Conservation (phyloP, 2,888 invertebrate species). For the Pelosia muscerda region DNA sequence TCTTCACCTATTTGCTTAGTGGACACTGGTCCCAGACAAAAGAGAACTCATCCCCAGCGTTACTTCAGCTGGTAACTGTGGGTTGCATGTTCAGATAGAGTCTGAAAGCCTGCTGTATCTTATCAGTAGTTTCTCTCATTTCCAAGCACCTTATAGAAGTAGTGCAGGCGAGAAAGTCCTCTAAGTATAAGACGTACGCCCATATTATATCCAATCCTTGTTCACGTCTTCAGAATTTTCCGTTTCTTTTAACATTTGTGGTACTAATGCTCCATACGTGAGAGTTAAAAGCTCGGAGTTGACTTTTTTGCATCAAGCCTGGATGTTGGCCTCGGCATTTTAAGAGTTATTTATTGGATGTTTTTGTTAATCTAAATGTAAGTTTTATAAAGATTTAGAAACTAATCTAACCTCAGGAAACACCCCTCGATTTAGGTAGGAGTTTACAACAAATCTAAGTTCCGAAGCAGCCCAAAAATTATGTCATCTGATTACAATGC, state of each 20-base stretch:
- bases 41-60: conserved; percentile 98
- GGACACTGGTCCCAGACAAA: conserved; percentile 98
- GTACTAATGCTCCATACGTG: conserved; percentile 98
- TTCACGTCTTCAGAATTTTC: conserved; percentile 99
- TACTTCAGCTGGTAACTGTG: conserved; percentile 97
- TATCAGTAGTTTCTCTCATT: conserved; percentile 98
- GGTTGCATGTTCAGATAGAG: conserved; percentile 97
- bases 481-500: too few relatives aligned
- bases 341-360: conserved; percentile 3
- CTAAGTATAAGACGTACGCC: conserved; percentile 96
- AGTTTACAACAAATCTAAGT: too few relatives aligned
- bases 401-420: not conserved
- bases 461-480: too few relatives aligned
- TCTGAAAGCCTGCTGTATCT: conserved; percentile 93
- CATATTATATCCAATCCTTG: conserved; percentile 99
- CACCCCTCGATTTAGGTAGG: not conserved
- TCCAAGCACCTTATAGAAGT: conserved; percentile 96
- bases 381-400: not conserved
- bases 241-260: conserved; percentile 98
- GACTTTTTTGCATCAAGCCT: conserved; percentile 93
- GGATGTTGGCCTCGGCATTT: conserved; percentile 90
- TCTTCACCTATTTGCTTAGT: conserved; percentile 98
- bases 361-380: not conserved
- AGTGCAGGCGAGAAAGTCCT: conserved; percentile 98
- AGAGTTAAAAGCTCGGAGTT: conserved; percentile 98